Percentiles rank a stretch among this genome's conserved stretches.
These are phyloP conservation scores for Lutraria lutraria DNA, from an alignment of 2,888 invertebrate species.

Conservation along the genomic window DNA sequence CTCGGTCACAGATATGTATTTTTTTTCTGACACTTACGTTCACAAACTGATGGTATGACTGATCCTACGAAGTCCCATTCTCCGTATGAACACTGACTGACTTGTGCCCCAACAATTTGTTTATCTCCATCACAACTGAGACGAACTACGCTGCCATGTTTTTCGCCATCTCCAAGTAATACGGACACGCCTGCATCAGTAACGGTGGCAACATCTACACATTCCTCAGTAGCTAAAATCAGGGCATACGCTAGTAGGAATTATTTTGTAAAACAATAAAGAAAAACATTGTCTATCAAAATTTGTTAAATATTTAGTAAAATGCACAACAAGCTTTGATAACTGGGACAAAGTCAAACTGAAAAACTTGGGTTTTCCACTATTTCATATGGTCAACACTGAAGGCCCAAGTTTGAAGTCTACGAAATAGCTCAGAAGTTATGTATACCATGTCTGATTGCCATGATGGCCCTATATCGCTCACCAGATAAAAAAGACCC, in stretches of 20 bases:
- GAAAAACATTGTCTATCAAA: neutral
- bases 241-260: too few relatives aligned
- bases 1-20: too few relatives aligned
- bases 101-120: slow-evolving; percentile 67
- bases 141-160: slow-evolving; percentile 70
- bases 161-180: slow-evolving; percentile 64
- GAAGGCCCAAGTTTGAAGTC: too few relatives aligned
- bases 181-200: neutral
- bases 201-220: neutral
- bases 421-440: too few relatives aligned
- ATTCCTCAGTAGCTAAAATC: neutral
- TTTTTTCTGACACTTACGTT: neutral
- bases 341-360: too few relatives aligned
- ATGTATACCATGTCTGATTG: too few relatives aligned
- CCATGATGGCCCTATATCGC: too few relatives aligned
- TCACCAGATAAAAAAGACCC: too few relatives aligned
- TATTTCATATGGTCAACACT: too few relatives aligned
- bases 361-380: too few relatives aligned
- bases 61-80: slow-evolving; percentile 64
- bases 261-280: neutral
- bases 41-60: neutral
- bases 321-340: neutral
- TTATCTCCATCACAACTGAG: slow-evolving; percentile 69
- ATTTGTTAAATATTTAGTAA: neutral
- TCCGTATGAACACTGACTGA: slow-evolving; percentile 70